Base-by-base conservation (phyloP, 2,797 vertebrate genomes). In the Triplophysa bombifrons region DNA sequence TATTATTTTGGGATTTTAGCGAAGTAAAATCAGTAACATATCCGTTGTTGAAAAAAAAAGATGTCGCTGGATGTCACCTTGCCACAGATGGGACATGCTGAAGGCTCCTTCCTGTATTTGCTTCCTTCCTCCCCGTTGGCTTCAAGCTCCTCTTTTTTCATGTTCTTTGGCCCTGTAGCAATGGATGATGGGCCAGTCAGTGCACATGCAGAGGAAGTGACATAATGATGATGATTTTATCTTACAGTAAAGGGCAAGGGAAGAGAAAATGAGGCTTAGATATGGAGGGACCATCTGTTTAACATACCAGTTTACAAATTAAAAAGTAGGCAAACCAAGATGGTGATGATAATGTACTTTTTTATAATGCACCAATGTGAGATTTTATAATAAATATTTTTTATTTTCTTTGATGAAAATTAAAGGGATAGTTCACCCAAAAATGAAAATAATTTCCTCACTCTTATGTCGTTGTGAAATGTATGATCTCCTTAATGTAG, bases 81-180 rank as follows among this genome's bases (percentile, higher is more conserved):
- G 76, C 96, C 95, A 16, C 98, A 99, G 84, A 98, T 96, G 0
- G 98, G 98, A 87, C 98, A 99, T 0, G 95, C 96, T 0, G 98
- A 99, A 0, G 98, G 97, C 81, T 99, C 97, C 90, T 99, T 99
- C 89, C 96, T 96, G 90, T 99, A 99, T 87, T 97, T 97, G 72
- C 94, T 96, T 84, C 94, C 93, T 87, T 93, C 96, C 80, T 98
- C 96, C 0, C 95, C 93, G 2, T 94, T 95, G 74, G 93, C 90
- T 82, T 98, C 97, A 86, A 96, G 90, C 88, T 97, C 96, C 86
- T 99, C 98, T 78, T 94, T 92, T 90, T 98, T 98, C 89, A 98
- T 93, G 82, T 96, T 94, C 86, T 96, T 96, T 73, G 95, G 94
- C 81, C 96, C 97, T 99, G 88, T 64, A 78, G 55, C 19, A 64